phyloP scores from a whole-genome alignment of 2,888 invertebrate genomes.

The Myopa tessellatipennis region DNA sequence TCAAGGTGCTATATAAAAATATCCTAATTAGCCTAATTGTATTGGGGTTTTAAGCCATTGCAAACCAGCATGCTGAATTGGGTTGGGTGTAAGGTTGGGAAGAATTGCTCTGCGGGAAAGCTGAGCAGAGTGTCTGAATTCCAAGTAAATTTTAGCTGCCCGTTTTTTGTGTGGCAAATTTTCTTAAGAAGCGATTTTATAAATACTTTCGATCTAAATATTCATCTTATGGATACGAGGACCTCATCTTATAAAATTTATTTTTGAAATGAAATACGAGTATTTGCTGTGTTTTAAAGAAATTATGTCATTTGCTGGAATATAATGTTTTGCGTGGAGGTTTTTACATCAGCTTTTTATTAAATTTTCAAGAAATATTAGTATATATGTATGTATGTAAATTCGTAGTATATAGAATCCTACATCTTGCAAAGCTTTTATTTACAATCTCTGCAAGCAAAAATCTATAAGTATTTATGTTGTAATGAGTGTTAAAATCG shows the following conservation, averaged over 20 bases:
- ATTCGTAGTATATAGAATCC: no score
- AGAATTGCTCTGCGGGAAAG: neutral
- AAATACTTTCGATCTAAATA: conserved; percentile 40
- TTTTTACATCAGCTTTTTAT: conserved; percentile 6
- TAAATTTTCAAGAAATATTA: no score
- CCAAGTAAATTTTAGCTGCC: neutral
- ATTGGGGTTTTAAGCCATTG: conserved; percentile 36
- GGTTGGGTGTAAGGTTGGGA: neutral
- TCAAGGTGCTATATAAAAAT: conserved; percentile 67
- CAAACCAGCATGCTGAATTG: neutral
- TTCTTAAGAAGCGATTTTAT: neutral
- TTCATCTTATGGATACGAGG: conserved; percentile 21
- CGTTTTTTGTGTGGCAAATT: no score
- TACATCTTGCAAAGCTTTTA: no score
- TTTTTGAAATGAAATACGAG: conserved; percentile 14
- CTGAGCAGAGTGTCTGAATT: no score
- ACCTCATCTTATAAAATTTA: conserved; percentile 19
- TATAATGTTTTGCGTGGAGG: neutral
- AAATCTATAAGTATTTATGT: neutral
- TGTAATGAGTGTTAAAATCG: conserved; percentile 12
- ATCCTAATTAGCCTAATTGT: conserved; percentile 40
- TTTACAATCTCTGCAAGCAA: neutral
- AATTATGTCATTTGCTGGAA: neutral
- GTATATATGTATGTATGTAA: no score
- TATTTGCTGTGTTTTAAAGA: neutral